Base-by-base conservation (phyloP, 2,113 vertebrate species). In the Cinclus cinclus region DNA sequence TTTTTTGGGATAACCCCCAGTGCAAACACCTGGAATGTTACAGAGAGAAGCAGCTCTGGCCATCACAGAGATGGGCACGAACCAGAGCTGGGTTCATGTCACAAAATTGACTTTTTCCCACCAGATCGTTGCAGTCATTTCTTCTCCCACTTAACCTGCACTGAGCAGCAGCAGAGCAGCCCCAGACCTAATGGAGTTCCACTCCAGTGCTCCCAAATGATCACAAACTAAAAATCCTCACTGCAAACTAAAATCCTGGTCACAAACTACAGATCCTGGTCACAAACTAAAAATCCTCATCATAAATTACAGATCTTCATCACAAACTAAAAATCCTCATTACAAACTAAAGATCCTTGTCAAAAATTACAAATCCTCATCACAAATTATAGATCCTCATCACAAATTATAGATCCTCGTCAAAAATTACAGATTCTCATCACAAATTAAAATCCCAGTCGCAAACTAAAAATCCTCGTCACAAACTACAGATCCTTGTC, bases 211-310 rank as follows among this genome's bases (percentile, higher is more conserved):
- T 68, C 90, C 78, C 55, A 65, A 69, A 39, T 79, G 78, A 90
- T 78, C 78, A 44, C 81, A 94, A 81, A 86, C 42, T n/a, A 55
- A 63, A 52, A 15, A 44, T 44, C 39, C 69, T 18, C 15, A 7
- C 10, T 9, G 20, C 13, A 27, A 35, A 27, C 8, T 67, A 14
- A 41, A 2, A 31, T 18, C 8, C 16, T 25, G 2, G 4, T n/a
- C 2, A 7, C 17, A 27, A 27, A 33, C 7, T 15, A 19, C 2
- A 76, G 1, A 31, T 70, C 35, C 20, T 70, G 2, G 0, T 37
- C 3, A 35, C 7, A 25, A 46, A 67, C 4, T n/a, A n/a, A 1
- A 41, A 1, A 24, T 33, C 37, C 9, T n/a, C 2, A 0, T 46
- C 5, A 17, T 11, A 24, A 75, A 23, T 7, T 31, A 44, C 0